Base-by-base conservation (phyloP, 2,888 invertebrate species). In the Gerris lacustris region DNA sequence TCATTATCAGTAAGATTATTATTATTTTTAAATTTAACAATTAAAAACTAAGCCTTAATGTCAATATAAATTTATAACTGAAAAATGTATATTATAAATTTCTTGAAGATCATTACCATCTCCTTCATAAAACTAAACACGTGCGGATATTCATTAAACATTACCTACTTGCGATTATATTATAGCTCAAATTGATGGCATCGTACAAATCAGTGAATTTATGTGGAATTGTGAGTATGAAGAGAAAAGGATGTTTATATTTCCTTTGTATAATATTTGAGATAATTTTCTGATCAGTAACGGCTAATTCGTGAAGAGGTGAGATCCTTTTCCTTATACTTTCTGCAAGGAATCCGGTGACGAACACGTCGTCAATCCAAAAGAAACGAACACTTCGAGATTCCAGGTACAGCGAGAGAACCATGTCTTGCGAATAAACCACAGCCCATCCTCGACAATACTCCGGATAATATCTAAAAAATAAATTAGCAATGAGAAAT, bases 291-390 rank as follows among this genome's bases (percentile, higher is more conserved):
- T 44, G 63, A 63, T 72, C 72, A n/a, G 44, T 17, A 43, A 72
- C 17, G n/a, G 67, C 71, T 11, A 74, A 67, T 7, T 67, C n/a
- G n/a, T 62, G 31, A 6, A 73, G 44, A 63, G 43, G 62, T 0
- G 85, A 84, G 68, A 85, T 84, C 0, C 82, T 80, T 15, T 87
- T 78, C 74, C 85, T 84, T 7, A 84, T 80, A 76, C 83, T 83
- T 74, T 83, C 80, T 0, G 86, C 86, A 70, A 87, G 78, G 0
- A 85, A 74, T 44, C 91, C 92, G 0, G 92, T 91, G 62, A 92
- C 83, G 77, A 88, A 89, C 47, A 90, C 89, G 79, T 92, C 92
- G 78, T 92, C 92, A 68, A 92, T 88, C 92, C 92, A 92, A 81
- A 92, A 91, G 78, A 88, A 91, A 2, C 84, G 85, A 5, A 83